phyloP scores from a whole-genome alignment of 2,797 vertebrate species.

The Acrossocheilus wenchowensis region DNA sequence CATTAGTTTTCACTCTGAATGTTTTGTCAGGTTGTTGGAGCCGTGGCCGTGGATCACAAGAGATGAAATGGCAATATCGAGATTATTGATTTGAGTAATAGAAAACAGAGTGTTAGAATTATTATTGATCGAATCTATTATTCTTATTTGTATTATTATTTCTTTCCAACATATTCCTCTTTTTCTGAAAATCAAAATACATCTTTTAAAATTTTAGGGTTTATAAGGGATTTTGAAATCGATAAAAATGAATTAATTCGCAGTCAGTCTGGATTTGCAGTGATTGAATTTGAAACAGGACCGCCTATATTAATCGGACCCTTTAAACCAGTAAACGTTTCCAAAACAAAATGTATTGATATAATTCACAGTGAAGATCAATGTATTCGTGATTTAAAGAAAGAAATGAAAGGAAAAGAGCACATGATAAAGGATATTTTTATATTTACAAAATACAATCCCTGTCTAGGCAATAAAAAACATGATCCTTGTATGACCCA shows the following conservation, averaged over 20 bases:
- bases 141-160: background rate
- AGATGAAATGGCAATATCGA: background rate
- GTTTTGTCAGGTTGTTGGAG: background rate
- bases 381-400: background rate
- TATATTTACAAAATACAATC: background rate
- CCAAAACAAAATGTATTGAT: background rate
- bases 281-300: background rate
- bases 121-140: background rate
- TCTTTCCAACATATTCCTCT: background rate
- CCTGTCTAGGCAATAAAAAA: background rate
- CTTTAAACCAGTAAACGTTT: background rate
- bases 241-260: background rate
- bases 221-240: background rate
- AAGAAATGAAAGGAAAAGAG: background rate
- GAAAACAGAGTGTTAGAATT: background rate
- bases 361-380: background rate
- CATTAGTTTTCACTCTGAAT: background rate
- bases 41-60: background rate
- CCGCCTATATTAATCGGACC: background rate
- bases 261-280: background rate
- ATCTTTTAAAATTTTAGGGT: background rate
- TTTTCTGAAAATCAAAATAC: background rate
- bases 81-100: background rate
- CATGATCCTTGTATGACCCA: background rate
- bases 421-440: background rate